These are phyloP conservation scores for Zaprionus lineosus DNA, from an alignment of 2,888 invertebrate species.

Conservation along the genomic window DNA sequence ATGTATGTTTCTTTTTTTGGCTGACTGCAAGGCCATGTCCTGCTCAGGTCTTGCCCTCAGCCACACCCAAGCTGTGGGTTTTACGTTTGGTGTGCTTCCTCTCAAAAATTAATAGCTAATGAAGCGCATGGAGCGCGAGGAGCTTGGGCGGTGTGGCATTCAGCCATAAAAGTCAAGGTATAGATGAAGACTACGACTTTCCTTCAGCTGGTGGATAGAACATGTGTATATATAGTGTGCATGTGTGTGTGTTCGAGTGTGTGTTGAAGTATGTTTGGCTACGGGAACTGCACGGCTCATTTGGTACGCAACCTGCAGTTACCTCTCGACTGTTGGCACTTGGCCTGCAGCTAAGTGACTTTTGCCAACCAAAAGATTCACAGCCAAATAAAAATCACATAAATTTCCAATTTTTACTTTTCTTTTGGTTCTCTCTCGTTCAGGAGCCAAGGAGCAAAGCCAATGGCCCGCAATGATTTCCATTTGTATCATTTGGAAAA, in stretches of 20 bases:
- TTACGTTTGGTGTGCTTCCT: slow-evolving; percentile 23
- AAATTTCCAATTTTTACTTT: slow-evolving; percentile 39
- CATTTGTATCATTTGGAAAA: slow-evolving; percentile 33
- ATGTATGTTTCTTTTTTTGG: too few species aligned
- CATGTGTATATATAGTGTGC: slow-evolving; percentile 2
- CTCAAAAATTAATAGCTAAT: slow-evolving; percentile 64
- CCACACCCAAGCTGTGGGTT: too few species aligned
- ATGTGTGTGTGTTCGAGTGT: slow-evolving; percentile 6
- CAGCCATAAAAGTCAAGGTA: slow-evolving; percentile 58
- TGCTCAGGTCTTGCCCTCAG: too few species aligned
- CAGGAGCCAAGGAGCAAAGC: neutral
- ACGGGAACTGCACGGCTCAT: slow-evolving; percentile 55
- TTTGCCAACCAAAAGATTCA: slow-evolving; percentile 38
- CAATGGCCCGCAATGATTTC: slow-evolving; percentile 48
- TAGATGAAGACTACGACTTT: slow-evolving; percentile 22
- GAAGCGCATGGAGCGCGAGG: slow-evolving; percentile 50
- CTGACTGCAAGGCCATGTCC: too few species aligned
- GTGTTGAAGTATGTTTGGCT: slow-evolving; percentile 7
- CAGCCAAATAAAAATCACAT: slow-evolving; percentile 60
- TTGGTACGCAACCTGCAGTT: slow-evolving; percentile 45
- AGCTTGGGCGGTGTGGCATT: slow-evolving; percentile 30
- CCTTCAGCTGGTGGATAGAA: neutral
- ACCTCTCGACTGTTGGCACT: slow-evolving; percentile 24
- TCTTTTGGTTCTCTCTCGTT: slow-evolving; percentile 16
- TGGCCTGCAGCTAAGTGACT: slow-evolving; percentile 29